A percentile compares a stretch with the other conserved stretches of the same genome.
These are phyloP conservation scores for Epinephelus cyanopodus DNA, from an alignment of 2,113 vertebrate species.

Conservation along the genomic window DNA sequence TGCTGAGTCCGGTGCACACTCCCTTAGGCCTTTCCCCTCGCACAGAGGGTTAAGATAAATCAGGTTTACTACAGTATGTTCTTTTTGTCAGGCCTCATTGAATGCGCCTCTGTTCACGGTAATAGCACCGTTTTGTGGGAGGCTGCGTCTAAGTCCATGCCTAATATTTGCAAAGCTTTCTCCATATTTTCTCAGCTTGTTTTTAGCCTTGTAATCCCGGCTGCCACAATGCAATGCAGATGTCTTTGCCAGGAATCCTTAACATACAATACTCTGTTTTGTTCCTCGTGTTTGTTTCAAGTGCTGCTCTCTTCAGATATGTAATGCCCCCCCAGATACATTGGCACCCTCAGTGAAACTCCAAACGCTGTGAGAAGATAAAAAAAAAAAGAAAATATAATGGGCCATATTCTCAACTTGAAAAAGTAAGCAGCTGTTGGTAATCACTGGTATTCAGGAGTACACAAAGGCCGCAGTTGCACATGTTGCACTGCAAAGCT, in stretches of 20 bases:
- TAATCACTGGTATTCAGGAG: slow-evolving; percentile 37
- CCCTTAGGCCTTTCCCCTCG: slow-evolving; percentile 43
- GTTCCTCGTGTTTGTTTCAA: slow-evolving; percentile 17
- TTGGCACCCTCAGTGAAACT: slow-evolving; percentile 28
- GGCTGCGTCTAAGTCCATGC: slow-evolving; percentile 26
- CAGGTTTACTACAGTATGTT: slow-evolving; percentile 44
- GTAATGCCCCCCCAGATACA: slow-evolving; percentile 20
- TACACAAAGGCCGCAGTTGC: slow-evolving; percentile 21
- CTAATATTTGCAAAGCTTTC: slow-evolving; percentile 58
- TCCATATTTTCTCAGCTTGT: slow-evolving; percentile 40
- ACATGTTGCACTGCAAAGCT: slow-evolving; percentile 17
- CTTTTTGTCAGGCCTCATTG: slow-evolving; percentile 50
- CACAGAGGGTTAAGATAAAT: slow-evolving; percentile 34
- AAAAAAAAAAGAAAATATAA: slow-evolving; percentile 32
- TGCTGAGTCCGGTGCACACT: slow-evolving; percentile 13
- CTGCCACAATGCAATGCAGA: slow-evolving; percentile 25
- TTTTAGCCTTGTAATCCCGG: slow-evolving; percentile 45
- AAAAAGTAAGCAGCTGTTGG: slow-evolving; percentile 20
- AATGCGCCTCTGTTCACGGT: slow-evolving; percentile 26
- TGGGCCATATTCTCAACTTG: slow-evolving; percentile 17
- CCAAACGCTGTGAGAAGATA: slow-evolving; percentile 19
- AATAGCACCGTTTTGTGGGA: slow-evolving; percentile 33
- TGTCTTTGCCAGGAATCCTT: slow-evolving; percentile 32
- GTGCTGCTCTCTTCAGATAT: slow-evolving; percentile 49
- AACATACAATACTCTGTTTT: slow-evolving; percentile 38